Evolutionary conservation across 2,113 vertebrate genomes (phyloP).

Genomic region (Cololabis saira): DNA sequence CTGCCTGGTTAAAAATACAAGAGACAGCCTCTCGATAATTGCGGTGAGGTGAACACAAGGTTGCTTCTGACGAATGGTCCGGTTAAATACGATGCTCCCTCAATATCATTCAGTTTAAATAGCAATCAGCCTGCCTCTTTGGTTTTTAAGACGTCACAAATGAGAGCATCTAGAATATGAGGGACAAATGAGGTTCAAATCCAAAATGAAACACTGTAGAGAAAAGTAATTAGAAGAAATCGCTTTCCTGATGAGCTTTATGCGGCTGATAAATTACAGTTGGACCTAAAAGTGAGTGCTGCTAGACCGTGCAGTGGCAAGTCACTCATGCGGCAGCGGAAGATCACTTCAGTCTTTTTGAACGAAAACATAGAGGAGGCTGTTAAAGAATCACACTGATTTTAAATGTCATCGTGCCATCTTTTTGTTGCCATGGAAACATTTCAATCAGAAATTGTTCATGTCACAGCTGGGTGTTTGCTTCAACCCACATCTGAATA

Average conservation of each 20-base stretch:
- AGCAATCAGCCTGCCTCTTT: conserved; percentile 52
- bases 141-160: conserved; percentile 38
- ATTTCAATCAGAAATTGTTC: conserved; percentile 28
- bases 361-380: conserved; percentile 32
- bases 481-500: too few species aligned
- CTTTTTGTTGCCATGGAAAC: conserved; percentile 53
- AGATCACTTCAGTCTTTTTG: conserved; percentile 18
- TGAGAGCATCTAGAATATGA: conserved; percentile 32
- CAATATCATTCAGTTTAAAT: conserved; percentile 58
- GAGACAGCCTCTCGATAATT: conserved; percentile 29
- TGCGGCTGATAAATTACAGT: conserved; percentile 48
- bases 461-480: background rate
- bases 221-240: conserved; percentile 44
- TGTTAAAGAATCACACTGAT: conserved; percentile 47
- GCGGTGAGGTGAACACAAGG: background rate
- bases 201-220: conserved; percentile 51
- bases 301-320: conserved; percentile 9
- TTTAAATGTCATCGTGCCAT: conserved; percentile 46
- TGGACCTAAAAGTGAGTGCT: conserved; percentile 34
- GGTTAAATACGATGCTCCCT: conserved; percentile 48
- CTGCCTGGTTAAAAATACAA: conserved; percentile 23
- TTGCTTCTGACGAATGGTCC: conserved; percentile 46
- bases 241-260: conserved; percentile 50
- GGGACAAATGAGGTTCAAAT: conserved; percentile 65
- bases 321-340: background rate